Base-by-base conservation (phyloP, 1,140 invertebrate genomes). In the Homarus americanus region DNA sequence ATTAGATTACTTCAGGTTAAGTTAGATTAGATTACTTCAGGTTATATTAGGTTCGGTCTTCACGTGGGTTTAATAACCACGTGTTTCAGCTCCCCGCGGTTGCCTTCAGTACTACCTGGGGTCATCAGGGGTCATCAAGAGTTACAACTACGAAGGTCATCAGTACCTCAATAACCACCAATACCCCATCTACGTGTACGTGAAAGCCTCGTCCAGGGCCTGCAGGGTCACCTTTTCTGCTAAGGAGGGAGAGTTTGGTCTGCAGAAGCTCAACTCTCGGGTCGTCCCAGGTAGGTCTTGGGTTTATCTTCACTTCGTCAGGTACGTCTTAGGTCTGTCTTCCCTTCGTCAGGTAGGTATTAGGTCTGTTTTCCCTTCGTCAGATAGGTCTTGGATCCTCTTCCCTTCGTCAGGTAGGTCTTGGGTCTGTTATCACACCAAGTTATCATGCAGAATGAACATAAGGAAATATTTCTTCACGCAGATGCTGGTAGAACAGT, bases 81-180 rank as follows among this genome's bases (percentile, higher is more conserved):
- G 24, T n/a, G 1, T 20, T 63, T 24, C 84, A 94, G 93, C 93
- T 73, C 93, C 93, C 9, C 91, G 92, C 66, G 93, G 93, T 28
- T 94, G 93, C 75, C 93, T 93, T 34, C 93, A 94, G 90, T 94
- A 93, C 85, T 93, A 88, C 85, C 78, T 93, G 40, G 91, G 91
- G 0, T 91, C 92, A 40, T 79, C 82, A 36, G 93, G 93, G 0
- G 86, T 92, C 2, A 92, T 94, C 24, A 93, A 93, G 86, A 93
- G 93, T 24, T 94, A 93, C 86, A 94, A 94, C 83, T 94, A 87
- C 87, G 93, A 93, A 53, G 93, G 93, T 10, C 88, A 78, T 24
- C 87, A 92, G 82, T 93, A 94, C 82, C 82, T 93, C 34, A 93
- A 92, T 66, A 91, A 91, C 24, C 92, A 93, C 63, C 93, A 92